Evolutionary conservation across 2,113 vertebrate species (phyloP).

Genomic region (Ciconia boyciana): DNA sequence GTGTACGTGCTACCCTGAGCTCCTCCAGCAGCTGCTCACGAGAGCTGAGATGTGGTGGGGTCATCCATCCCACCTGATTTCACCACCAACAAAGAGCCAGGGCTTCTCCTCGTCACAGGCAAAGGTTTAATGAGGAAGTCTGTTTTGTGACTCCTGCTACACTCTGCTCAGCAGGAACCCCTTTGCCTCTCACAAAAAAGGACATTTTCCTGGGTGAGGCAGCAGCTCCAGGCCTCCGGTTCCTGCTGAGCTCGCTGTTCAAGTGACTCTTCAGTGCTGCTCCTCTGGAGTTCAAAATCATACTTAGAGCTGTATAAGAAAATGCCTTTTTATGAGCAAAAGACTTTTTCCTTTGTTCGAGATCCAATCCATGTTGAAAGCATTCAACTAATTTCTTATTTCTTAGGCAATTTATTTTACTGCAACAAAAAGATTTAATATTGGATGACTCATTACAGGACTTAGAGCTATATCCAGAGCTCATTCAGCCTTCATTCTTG

Average conservation of each 20-base stretch:
- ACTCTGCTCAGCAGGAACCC: not conserved
- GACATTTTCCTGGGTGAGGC: not conserved
- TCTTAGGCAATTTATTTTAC: not conserved
- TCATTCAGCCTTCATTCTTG: not conserved
- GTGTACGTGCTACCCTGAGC: not conserved
- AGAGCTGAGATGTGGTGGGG: not conserved
- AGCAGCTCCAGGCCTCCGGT: not conserved
- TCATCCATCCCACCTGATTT: not conserved
- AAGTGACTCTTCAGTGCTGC: not conserved
- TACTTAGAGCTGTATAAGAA: not conserved
- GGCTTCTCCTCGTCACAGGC: not conserved
- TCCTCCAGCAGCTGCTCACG: rapidly evolving
- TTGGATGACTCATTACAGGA: not conserved
- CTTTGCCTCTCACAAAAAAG: not conserved
- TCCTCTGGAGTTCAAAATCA: not conserved
- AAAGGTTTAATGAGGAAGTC: not conserved
- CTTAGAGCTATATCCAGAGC: not conserved
- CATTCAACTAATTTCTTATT: not conserved
- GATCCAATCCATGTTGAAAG: not conserved
- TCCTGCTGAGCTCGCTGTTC: not conserved
- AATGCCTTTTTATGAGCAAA: not conserved
- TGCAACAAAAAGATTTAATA: not conserved
- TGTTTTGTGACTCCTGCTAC: not conserved
- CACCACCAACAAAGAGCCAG: not conserved
- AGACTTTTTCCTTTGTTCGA: not conserved